Evolutionary conservation across 2,113 vertebrate species (phyloP).

Genomic region (Lepus timidus): DNA sequence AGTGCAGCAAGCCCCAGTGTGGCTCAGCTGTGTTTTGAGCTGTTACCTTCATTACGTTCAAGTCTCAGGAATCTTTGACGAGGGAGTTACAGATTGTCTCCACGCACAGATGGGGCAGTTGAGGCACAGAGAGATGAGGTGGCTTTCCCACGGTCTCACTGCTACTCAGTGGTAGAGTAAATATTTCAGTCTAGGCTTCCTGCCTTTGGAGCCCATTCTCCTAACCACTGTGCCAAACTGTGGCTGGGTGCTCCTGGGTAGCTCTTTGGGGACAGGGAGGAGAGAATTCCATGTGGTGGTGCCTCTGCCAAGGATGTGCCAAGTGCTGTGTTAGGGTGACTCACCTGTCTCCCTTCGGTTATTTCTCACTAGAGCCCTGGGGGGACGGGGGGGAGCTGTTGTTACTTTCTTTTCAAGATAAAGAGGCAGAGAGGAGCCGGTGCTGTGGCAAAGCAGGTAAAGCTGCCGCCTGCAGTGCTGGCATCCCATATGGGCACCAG

Average conservation of each 20-base stretch:
- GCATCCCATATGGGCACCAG: too few species aligned
- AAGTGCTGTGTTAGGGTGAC: neutral
- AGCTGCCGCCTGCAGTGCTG: too few species aligned
- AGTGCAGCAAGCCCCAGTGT: neutral
- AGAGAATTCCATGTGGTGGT: neutral
- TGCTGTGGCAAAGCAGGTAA: too few species aligned
- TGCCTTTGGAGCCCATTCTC: neutral
- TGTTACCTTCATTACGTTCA: neutral
- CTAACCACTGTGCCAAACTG: neutral
- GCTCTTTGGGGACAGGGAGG: neutral
- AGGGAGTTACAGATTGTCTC: neutral
- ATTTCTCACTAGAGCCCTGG: fast-evolving
- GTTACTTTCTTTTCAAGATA: neutral
- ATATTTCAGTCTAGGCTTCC: neutral
- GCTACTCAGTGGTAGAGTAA: neutral
- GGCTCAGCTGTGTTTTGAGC: neutral
- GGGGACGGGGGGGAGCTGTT: neutral
- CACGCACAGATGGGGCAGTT: neutral
- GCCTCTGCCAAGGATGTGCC: neutral
- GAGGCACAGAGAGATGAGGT: constrained; percentile 34
- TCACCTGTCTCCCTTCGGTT: neutral
- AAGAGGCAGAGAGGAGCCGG: neutral
- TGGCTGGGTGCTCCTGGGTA: neutral
- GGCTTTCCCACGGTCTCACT: neutral
- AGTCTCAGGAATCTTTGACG: neutral